Evolutionary conservation across 37 sponge, comb jelly and placozoan genomes (phyloP), one percentile per base, ranked within the genome.

Genomic region (Dysidea cf. avara): DNA sequence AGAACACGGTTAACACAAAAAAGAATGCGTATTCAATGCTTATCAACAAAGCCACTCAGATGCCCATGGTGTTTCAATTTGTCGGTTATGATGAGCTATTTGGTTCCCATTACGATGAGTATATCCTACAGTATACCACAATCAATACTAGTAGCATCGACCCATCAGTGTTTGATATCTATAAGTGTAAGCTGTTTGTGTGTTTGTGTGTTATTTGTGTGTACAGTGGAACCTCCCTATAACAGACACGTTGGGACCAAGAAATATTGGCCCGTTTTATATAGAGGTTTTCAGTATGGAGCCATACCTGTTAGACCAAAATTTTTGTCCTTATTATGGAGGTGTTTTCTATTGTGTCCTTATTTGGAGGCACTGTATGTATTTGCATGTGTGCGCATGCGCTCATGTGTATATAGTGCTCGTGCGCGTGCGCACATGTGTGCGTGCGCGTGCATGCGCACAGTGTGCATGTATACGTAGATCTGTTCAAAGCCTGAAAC

Each of bases 61-160:
- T 43, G 5, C 95, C 95, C 5, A 36, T 83, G 4, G 4, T 68
- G 6, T 69, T 90, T 34, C 40, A 74, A 21, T 94, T 94, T 49
- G 37, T 83, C 37, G 96, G 96, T 13, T 92, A 77, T 38, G 96
- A 95, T 51, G 53, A 69, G 6, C 79, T 95, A 47, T 77, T 95
- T 39, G 96, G 96, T 0, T 95, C 96, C 1, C 96, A 95, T 56
- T 95, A 95, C 46, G 96, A 95, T 53, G 65, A 92, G 65, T 95
- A 95, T 61, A 36, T 54, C 16, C 29, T 95, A 30, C 21, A 30
- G 20, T 95, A 95, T 56, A 22, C 31, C 61, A 34, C 3, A 3
- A 80, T 82, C 50, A 36, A 14, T 16, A 18, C 60, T 1, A 28
- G 14, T 16, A 36, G 26, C 30, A 63, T 66, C 66, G 72, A 89